Conservation (phyloP, 2,113 vertebrate species). For the Channa maculata region DNA sequence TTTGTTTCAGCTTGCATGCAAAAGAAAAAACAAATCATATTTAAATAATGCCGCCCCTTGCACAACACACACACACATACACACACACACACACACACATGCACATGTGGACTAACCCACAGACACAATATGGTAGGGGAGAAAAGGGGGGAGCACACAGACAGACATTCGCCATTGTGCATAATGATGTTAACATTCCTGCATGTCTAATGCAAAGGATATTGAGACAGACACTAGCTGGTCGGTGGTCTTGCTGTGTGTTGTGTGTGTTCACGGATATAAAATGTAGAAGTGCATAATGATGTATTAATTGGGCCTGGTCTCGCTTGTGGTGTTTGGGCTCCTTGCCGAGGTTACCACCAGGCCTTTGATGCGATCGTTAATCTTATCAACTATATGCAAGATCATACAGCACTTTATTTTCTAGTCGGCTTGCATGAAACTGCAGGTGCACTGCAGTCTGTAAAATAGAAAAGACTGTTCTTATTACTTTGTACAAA, state of each 20-base stretch:
- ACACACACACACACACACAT: conserved; percentile 10
- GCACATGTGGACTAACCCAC: conserved; percentile 73
- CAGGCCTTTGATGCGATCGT: conserved; percentile 47
- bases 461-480: not conserved
- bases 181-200: conserved; percentile 94
- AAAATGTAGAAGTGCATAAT: conserved; percentile 65
- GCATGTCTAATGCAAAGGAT: conserved; percentile 89
- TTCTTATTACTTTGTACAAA: conserved; percentile 15
- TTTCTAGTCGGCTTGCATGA: conserved; percentile 30
- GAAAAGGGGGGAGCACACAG: conserved; percentile 76
- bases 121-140: conserved; percentile 83
- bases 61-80: conserved; percentile 44
- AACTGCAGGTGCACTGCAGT: conserved; percentile 21
- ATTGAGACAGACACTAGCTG: conserved; percentile 71
- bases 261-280: conserved; percentile 54
- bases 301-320: conserved; percentile 75
- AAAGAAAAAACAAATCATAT: conserved; percentile 58
- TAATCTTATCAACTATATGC: conserved; percentile 66
- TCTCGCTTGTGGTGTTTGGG: conserved; percentile 49
- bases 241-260: conserved; percentile 53
- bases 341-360: conserved; percentile 53
- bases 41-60: conserved; percentile 67
- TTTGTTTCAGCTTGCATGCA: conserved; percentile 61
- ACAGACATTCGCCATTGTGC: conserved; percentile 91
- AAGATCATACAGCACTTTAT: conserved; percentile 48